phyloP scores from a whole-genome alignment of 1,140 invertebrate genomes.

The Melanaphis sacchari region DNA sequence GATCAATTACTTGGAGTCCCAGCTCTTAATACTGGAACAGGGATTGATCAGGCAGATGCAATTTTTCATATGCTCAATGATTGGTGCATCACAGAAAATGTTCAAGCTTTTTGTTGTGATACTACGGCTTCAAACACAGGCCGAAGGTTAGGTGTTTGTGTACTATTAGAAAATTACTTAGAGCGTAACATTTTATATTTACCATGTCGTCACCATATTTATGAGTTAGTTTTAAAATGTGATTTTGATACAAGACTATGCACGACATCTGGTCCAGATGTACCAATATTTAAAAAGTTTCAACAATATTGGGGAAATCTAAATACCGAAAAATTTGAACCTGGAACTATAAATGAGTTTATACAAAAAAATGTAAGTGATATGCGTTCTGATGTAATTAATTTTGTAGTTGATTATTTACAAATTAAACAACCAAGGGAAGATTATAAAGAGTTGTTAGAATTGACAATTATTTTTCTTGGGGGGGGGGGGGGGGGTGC shows the following conservation, averaged over 20 bases:
- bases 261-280: too few species aligned
- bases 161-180: background rate
- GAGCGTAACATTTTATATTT: background rate
- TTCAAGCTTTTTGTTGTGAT: conserved; percentile 1
- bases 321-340: background rate
- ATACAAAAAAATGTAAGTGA: conserved; percentile 60
- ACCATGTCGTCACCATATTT: background rate
- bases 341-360: background rate
- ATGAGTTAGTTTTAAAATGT: background rate
- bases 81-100: background rate
- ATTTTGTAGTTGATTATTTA: too few species aligned
- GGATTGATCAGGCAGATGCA: background rate
- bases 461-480: too few species aligned
- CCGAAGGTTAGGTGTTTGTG: background rate
- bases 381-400: too few species aligned
- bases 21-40: background rate
- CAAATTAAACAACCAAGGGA: too few species aligned
- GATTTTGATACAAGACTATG: background rate
- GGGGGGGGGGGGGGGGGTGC: too few species aligned
- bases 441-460: too few species aligned
- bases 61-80: background rate
- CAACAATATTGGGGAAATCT: background rate
- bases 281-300: background rate
- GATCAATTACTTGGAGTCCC: too few species aligned
- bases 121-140: background rate